Percentiles rank a stretch among this genome's conserved stretches.
These are phyloP conservation scores for Peucedramus taeniatus DNA, from an alignment of 2,113 vertebrate genomes.

Conservation along the genomic window DNA sequence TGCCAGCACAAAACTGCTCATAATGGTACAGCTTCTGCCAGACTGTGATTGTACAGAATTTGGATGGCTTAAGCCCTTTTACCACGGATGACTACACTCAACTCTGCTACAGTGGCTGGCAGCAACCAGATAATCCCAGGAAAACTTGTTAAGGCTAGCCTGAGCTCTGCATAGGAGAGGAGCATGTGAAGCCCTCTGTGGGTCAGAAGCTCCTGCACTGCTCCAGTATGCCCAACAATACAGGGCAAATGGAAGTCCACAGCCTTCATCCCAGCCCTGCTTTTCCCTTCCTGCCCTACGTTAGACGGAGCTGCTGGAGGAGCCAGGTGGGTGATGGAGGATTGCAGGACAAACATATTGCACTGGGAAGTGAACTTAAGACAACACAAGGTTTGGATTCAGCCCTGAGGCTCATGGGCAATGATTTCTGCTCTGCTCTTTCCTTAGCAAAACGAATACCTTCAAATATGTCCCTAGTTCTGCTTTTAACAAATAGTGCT, in stretches of 20 bases:
- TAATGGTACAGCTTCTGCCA: not conserved
- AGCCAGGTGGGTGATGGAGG: not conserved
- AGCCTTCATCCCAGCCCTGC: not conserved
- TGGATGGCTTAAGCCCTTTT: constrained; percentile 1
- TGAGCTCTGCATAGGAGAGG: not conserved
- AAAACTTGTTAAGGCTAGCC: not conserved
- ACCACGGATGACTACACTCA: not conserved
- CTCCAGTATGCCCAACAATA: not conserved
- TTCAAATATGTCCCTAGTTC: not conserved
- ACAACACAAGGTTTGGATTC: not conserved
- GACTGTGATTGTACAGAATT: not conserved
- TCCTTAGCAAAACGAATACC: not conserved
- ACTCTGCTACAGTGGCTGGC: not conserved
- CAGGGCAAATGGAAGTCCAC: not conserved
- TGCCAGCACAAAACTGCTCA: not conserved
- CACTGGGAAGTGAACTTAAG: not conserved
- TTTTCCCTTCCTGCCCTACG: fast-evolving
- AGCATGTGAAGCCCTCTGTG: not conserved
- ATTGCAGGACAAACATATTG: not conserved
- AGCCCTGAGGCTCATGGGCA: not conserved
- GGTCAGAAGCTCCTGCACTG: not conserved
- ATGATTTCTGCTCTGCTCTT: not conserved
- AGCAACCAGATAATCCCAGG: not conserved
- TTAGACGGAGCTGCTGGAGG: not conserved
- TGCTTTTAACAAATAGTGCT: not conserved